phyloP scores from a whole-genome alignment of 2,888 invertebrate genomes.

The Aphidoletes aphidimyza region DNA sequence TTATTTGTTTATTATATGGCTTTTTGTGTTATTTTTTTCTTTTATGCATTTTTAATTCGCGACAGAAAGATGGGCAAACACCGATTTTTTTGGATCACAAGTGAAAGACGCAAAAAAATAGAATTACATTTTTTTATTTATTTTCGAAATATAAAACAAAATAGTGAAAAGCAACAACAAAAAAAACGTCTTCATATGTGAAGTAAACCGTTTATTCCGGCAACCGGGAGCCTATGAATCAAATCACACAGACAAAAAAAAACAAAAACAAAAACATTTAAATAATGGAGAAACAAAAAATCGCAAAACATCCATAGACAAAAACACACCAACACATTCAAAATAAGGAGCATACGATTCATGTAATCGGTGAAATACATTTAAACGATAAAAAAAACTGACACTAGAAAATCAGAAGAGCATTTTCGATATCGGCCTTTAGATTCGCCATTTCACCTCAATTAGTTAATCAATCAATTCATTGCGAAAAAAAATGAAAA shows the following conservation, averaged over 20 bases:
- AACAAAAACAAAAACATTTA: not conserved
- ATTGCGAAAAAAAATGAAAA: not conserved
- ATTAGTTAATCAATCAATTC: conserved; percentile 47
- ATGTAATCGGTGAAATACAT: not conserved
- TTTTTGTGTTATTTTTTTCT: not conserved
- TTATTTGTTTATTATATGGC: too few relatives aligned
- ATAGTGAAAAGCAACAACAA: too few relatives aligned
- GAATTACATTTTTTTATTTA: not conserved
- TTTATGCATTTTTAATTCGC: not conserved
- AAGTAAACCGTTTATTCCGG: not conserved
- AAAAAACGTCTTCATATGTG: not conserved
- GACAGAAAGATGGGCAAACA: not conserved
- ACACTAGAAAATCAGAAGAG: not conserved
- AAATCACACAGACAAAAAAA: not conserved
- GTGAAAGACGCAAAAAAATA: not conserved
- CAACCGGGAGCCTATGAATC: not conserved
- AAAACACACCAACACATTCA: not conserved
- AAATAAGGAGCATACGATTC: too few relatives aligned
- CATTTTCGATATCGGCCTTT: conserved; percentile 41
- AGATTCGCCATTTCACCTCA: conserved; percentile 30
- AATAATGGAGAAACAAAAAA: not conserved
- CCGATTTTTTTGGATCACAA: not conserved
- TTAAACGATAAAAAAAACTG: not conserved
- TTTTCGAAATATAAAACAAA: not conserved
- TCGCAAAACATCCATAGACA: not conserved